phyloP scores from a whole-genome alignment of 2,113 vertebrate genomes.

The Galeopterus variegatus region DNA sequence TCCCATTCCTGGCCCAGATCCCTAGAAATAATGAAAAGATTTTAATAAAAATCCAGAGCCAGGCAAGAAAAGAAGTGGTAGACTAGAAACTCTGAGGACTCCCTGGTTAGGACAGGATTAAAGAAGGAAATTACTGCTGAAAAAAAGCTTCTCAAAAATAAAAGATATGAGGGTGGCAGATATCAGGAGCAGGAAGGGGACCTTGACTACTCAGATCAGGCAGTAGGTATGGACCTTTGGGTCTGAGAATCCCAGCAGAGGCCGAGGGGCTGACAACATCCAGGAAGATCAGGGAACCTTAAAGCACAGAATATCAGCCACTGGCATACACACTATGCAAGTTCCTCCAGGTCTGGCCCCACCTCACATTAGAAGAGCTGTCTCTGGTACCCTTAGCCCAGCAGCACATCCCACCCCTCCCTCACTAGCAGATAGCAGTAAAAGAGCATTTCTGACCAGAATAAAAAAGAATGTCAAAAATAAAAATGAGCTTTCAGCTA shows the following conservation, averaged over 20 bases:
- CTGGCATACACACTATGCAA: neutral
- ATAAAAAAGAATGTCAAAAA: neutral
- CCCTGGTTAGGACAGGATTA: neutral
- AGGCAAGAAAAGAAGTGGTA: neutral
- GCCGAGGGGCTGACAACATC: neutral
- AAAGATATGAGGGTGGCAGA: neutral
- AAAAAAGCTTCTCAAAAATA: neutral
- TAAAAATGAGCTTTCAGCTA: neutral
- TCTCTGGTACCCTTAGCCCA: neutral
- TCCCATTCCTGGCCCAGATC: constrained; percentile 29
- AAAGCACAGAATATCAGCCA: neutral
- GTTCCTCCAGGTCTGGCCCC: neutral
- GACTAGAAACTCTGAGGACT: neutral
- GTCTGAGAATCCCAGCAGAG: neutral
- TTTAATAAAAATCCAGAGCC: constrained; percentile 63
- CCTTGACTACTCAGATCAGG: neutral
- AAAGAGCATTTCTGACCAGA: constrained; percentile 10
- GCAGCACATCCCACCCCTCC: neutral
- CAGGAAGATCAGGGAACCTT: neutral
- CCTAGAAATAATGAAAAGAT: constrained; percentile 54
- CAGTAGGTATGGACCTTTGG: too few species aligned
- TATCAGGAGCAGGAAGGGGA: neutral
- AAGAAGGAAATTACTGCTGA: constrained; percentile 32
- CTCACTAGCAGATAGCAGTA: neutral
- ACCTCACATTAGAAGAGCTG: neutral